phyloP scores from a whole-genome alignment of 1,140 invertebrate genomes.

The Bombus waltoni region DNA sequence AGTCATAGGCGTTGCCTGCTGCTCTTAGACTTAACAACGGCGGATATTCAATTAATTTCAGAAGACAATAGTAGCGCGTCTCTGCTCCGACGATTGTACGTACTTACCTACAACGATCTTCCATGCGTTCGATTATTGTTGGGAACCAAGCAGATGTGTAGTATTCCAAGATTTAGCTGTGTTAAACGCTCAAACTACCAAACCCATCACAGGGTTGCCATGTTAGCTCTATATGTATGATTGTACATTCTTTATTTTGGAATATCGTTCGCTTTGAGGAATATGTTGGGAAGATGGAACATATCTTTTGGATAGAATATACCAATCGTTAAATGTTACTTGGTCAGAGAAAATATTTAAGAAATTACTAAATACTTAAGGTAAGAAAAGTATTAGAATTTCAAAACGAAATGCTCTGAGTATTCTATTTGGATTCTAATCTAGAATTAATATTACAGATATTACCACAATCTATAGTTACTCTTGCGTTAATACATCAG shows the following conservation, averaged over 20 bases:
- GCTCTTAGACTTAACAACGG: conserved; percentile 61
- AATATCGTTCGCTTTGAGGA: not conserved
- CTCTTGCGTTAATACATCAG: not conserved
- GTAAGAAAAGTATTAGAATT: not conserved
- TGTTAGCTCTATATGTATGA: not conserved
- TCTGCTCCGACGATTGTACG: conserved; percentile 34
- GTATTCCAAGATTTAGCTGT: not conserved
- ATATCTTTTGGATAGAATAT: not conserved
- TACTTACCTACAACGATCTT: conserved; percentile 23
- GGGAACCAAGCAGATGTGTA: not conserved
- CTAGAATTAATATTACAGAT: not conserved
- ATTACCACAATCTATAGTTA: not conserved
- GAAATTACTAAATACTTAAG: not conserved
- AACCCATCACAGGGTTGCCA: not conserved
- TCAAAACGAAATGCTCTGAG: not conserved
- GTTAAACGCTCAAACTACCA: not conserved
- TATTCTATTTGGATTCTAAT: not conserved
- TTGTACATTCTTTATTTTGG: not conserved
- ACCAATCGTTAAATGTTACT: not conserved
- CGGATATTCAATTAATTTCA: conserved; percentile 68
- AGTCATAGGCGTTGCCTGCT: conserved; percentile 47
- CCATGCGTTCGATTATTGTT: not conserved
- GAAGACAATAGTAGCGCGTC: conserved; percentile 64
- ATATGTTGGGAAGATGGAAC: not conserved
- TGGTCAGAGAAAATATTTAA: not conserved